These are phyloP conservation scores for Morus bassanus DNA, from an alignment of 2,797 vertebrate genomes.

Conservation along the genomic window DNA sequence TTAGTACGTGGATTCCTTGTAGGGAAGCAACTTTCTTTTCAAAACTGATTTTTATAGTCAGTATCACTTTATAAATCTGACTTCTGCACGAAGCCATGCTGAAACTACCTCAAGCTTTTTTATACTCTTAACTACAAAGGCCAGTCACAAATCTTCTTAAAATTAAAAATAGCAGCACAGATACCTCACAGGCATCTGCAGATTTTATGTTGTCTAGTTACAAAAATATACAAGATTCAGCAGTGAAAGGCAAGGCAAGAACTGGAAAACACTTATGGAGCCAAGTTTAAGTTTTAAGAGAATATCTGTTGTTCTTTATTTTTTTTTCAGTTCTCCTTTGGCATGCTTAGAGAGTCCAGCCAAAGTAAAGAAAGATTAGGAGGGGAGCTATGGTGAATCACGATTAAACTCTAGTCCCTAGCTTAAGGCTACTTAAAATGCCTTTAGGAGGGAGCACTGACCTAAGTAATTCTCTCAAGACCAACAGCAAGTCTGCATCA, in stretches of 20 bases:
- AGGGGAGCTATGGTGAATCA: neutral
- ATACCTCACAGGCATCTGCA: neutral
- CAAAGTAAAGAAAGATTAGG: neutral
- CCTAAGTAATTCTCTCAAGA: neutral
- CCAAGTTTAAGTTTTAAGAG: neutral
- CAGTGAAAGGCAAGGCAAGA: neutral
- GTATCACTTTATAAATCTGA: neutral
- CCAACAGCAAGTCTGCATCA: neutral
- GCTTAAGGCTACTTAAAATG: neutral
- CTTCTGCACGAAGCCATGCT: neutral
- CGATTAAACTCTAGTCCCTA: neutral
- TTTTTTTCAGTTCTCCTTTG: neutral
- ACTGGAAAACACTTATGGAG: neutral
- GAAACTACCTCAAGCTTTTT: neutral
- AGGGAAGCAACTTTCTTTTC: neutral
- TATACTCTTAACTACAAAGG: neutral
- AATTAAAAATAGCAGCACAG: neutral
- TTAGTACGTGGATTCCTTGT: neutral
- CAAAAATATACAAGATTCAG: neutral
- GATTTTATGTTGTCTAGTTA: neutral
- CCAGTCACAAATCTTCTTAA: neutral
- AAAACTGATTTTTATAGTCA: neutral
- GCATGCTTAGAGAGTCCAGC: neutral
- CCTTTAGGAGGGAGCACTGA: neutral
- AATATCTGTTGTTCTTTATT: neutral